Conservation (phyloP, 2,888 invertebrate genomes). For the Allygus modestus region DNA sequence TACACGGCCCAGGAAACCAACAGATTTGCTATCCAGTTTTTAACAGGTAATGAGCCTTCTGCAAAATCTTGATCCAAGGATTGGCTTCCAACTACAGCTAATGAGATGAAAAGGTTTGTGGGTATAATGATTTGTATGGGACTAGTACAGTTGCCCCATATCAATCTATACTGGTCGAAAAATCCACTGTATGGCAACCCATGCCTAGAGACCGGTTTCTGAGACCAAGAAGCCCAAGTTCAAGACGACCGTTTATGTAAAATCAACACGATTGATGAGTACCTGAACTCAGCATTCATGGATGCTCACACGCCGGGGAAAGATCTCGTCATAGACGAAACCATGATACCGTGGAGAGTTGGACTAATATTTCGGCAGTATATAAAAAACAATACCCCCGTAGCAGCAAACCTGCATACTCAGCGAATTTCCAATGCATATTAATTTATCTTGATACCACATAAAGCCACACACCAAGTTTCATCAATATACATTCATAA, state of each 20-base stretch:
- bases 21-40: constrained; percentile 2
- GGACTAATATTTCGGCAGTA: background rate
- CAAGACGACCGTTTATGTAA: background rate
- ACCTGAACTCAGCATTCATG: background rate
- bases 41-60: background rate
- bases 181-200: background rate
- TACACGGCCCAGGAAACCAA: constrained; percentile 13
- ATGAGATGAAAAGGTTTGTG: constrained; percentile 21
- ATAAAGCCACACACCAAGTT: too few relatives aligned
- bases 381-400: too few relatives aligned
- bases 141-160: background rate
- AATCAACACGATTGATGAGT: background rate
- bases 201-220: constrained; percentile 39
- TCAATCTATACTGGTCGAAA: constrained; percentile 7
- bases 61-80: background rate
- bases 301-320: background rate
- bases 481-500: too few relatives aligned
- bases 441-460: too few relatives aligned
- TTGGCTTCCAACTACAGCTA: background rate
- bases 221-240: background rate
- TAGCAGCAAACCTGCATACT: too few relatives aligned
- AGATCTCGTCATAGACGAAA: constrained; percentile 12
- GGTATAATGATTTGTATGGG: constrained; percentile 28
- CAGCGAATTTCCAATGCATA: too few relatives aligned
- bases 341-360: background rate